Base-by-base conservation (phyloP, 2,113 vertebrate species). In the Mesocricetus auratus region DNA sequence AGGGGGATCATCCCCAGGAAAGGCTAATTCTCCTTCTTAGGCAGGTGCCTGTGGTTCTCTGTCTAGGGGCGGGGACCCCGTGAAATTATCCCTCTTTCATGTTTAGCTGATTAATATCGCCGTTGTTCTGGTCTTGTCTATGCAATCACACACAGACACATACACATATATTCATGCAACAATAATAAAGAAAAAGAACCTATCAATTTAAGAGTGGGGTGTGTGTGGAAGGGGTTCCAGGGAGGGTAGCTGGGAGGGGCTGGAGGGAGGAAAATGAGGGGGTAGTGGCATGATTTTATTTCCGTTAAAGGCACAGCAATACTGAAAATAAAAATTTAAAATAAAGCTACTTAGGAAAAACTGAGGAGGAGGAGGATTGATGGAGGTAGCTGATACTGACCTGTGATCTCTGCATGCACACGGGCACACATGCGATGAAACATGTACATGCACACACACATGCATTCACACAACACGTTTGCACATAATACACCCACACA, bases 11-110 rank as follows among this genome's bases (percentile, higher is more conserved):
- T 29, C 58, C 47, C 24, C 15, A 26, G 15, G 15, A 19, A 64
- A 64, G 58, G 39, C 26, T 29, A 11, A 29, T 17, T 85, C 81
- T 42, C 26, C 39, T 42, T 42, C 71, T 9, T 39, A 26, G 26
- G 81, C 15, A 62, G n/a, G 1, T 31, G n/a, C 16, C 58, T 45
- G 81, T 85, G 81, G 24, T 42, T 85, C 81, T 83, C 58, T 64
- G 58, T 6, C 24, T 62, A 17, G 7, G 39, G 58, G 17, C 4
- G 3, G 2, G 58, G 7, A 62, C n/a, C 39, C 15, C 0, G 1
- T 62, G 24, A 64, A 31, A 5, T 1, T 31, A 17, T 3, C 58
- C n/a, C n/a, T n/a, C 8, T 31, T 85, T 39, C 58, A 31, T 31
- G 81, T 85, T 85, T 64, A 85, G 24, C n/a, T 1, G 7, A 39